Evolutionary conservation across 2,113 vertebrate species (phyloP).

Genomic region (Otolemur garnettii): DNA sequence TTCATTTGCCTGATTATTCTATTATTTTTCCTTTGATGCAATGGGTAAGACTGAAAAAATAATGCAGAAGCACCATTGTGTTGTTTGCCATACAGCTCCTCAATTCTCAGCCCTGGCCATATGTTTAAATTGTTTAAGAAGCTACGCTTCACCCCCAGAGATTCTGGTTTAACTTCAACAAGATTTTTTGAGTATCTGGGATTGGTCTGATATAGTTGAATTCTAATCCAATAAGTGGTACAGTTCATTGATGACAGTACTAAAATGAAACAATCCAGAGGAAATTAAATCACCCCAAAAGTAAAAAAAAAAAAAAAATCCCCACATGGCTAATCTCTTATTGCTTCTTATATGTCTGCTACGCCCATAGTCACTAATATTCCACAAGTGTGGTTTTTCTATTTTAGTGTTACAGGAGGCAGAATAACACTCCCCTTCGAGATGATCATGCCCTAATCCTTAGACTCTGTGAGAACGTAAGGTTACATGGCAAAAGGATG

Average conservation of each 20-base stretch:
- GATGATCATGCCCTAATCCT: not conserved
- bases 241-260: not conserved
- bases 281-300: not conserved
- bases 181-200: not conserved
- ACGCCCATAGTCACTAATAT: not conserved
- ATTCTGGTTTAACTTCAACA: slow-evolving; percentile 33
- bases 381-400: not conserved
- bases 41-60: not conserved
- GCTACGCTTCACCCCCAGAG: not conserved
- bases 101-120: not conserved
- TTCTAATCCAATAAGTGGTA: not conserved
- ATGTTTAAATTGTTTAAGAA: not conserved
- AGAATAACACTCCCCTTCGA: not conserved
- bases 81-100: not conserved
- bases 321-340: not conserved
- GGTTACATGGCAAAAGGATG: not conserved
- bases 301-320: not conserved
- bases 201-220: not conserved
- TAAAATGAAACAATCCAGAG: not conserved
- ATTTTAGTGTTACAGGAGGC: not conserved
- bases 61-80: not conserved
- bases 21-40: not conserved
- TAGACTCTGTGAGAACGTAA: not conserved
- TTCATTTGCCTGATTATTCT: not conserved
- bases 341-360: not conserved